Evolutionary conservation across 1,140 invertebrate genomes (phyloP).

Genomic region (Diorhabda elongata): DNA sequence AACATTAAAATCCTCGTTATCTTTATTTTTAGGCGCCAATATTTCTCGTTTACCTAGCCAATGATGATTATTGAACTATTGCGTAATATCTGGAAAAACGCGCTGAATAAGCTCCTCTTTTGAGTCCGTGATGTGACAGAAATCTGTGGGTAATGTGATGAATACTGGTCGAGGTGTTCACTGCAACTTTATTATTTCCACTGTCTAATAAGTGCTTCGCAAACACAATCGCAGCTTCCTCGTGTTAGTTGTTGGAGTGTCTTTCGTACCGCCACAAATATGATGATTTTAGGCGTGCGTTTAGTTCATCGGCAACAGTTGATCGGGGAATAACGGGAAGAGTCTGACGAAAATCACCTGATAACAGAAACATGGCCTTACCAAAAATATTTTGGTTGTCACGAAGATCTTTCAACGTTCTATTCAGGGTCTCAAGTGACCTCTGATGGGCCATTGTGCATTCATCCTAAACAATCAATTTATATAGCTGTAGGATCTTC

Average conservation of each 20-base stretch:
- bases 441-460: constrained; percentile 48
- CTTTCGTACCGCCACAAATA: constrained; percentile 46
- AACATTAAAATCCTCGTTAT: no score
- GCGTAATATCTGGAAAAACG: no score
- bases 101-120: no score
- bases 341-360: constrained; percentile 54
- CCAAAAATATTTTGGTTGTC: constrained; percentile 20
- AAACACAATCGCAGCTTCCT: constrained; percentile 14
- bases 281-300: constrained; percentile 45
- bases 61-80: no score
- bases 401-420: constrained; percentile 40
- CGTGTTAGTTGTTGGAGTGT: constrained; percentile 47
- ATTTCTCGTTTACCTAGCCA: no score
- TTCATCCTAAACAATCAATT: constrained; percentile 41
- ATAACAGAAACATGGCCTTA: constrained; percentile 42
- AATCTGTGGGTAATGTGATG: no score
- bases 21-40: no score
- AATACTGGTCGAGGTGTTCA: no score
- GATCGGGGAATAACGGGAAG: constrained; percentile 47
- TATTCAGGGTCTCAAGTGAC: constrained; percentile 46
- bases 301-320: constrained; percentile 49
- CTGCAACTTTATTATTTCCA: no score
- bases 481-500: no score
- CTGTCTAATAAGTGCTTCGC: no score
- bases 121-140: no score